Percentiles rank a stretch among this genome's conserved stretches.
These are phyloP conservation scores for Volucella inanis DNA, from an alignment of 2,888 invertebrate genomes.

Conservation along the genomic window DNA sequence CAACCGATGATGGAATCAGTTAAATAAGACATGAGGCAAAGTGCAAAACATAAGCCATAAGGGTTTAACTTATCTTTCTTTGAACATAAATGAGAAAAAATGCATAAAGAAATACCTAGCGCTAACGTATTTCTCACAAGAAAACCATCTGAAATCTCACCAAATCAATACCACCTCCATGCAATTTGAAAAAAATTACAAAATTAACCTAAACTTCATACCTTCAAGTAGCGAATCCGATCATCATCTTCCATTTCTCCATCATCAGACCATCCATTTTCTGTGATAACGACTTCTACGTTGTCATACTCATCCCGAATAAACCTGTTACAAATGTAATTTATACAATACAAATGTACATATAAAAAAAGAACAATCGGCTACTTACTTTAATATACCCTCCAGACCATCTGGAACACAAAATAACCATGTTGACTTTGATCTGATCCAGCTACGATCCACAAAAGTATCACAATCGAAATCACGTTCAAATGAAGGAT, in stretches of 20 bases:
- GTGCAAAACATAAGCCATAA: too few species aligned
- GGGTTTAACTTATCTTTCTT: too few species aligned
- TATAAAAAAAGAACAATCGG: slow-evolving; percentile 56
- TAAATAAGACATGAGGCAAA: too few species aligned
- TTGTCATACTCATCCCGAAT: slow-evolving; percentile 85
- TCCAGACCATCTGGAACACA: slow-evolving; percentile 76
- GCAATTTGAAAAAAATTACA: neutral
- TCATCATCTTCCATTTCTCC: slow-evolving; percentile 81
- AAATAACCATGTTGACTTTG: slow-evolving; percentile 79
- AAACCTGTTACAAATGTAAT: slow-evolving; percentile 81
- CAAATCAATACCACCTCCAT: too few species aligned
- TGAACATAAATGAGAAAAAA: too few species aligned
- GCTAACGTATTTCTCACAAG: too few species aligned
- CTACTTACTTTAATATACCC: slow-evolving; percentile 33
- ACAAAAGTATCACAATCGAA: slow-evolving; percentile 74
- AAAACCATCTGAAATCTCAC: too few species aligned
- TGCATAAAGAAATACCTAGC: too few species aligned
- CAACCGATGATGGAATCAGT: too few species aligned
- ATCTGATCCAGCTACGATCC: slow-evolving; percentile 78
- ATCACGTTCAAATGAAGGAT: slow-evolving; percentile 85
- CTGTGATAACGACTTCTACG: slow-evolving; percentile 85
- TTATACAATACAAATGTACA: neutral
- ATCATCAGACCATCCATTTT: slow-evolving; percentile 85
- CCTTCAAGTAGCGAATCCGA: slow-evolving; percentile 79
- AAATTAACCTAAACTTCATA: slow-evolving; percentile 41